These are phyloP conservation scores for Notothenia rossii DNA, from an alignment of 2,113 vertebrate species.

Conservation along the genomic window DNA sequence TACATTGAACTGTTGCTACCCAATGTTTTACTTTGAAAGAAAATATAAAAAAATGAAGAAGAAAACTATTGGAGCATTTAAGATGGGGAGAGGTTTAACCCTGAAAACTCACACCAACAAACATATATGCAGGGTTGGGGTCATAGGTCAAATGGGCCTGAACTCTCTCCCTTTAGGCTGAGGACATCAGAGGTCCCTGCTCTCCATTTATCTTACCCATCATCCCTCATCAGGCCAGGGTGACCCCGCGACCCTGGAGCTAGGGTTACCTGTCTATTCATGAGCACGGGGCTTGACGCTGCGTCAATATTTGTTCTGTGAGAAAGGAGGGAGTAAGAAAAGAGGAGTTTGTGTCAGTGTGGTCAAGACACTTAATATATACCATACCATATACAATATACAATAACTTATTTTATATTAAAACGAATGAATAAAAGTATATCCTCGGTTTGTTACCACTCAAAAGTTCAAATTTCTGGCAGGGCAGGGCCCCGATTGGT, in stretches of 20 bases:
- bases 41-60: not conserved
- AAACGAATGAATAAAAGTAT: not conserved
- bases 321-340: slow-evolving; percentile 26
- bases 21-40: slow-evolving; percentile 28
- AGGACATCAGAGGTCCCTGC: slow-evolving; percentile 77
- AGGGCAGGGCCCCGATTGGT: not conserved
- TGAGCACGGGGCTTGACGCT: slow-evolving; percentile 67
- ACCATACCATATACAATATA: no score
- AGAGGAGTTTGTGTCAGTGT: slow-evolving; percentile 5
- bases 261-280: slow-evolving; percentile 83
- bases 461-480: not conserved
- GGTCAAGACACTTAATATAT: not conserved
- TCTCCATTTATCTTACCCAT: slow-evolving; percentile 81
- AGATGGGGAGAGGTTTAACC: slow-evolving; percentile 52
- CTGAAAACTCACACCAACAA: slow-evolving; percentile 52
- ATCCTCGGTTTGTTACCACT: not conserved
- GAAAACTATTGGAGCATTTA: slow-evolving; percentile 31
- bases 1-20: slow-evolving; percentile 22
- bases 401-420: not conserved
- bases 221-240: slow-evolving; percentile 77
- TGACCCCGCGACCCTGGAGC: slow-evolving; percentile 77
- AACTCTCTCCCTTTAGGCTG: slow-evolving; percentile 74
- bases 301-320: slow-evolving; percentile 70
- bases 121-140: slow-evolving; percentile 51
- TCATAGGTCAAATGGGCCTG: slow-evolving; percentile 74